Base-by-base conservation (phyloP, 1,140 invertebrate genomes). In the Diabrotica undecimpunctata region DNA sequence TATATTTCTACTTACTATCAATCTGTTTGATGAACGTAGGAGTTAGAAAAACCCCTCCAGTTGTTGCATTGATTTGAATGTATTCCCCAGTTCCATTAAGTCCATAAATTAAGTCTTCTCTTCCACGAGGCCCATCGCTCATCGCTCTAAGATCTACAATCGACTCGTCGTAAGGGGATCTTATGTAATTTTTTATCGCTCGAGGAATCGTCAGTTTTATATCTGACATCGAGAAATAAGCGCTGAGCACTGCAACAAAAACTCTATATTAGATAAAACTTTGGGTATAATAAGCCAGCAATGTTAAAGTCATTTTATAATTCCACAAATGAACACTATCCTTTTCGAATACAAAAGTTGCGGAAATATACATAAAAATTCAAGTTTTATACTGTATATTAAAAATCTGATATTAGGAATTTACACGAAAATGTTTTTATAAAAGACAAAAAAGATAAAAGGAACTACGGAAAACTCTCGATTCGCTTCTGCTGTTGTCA, bases 31-130 rank as follows among this genome's bases (percentile, higher is more conserved):
- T 25, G 13, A 54, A 53, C 11, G 10, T 60, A 9, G 51, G 12
- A 61, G n/a, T 54, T 10, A 54, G 37, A 38, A 61, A 25, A 62
- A 61, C 13, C 11, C 50, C 57, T 12, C 62, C 61, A 10, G 63
- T 46, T 14, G 52, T 52, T 46, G 46, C 54, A 11, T 60, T 66
- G 39, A 58, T 61, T 39, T 65, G 11, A 41, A 67, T 67, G 25
- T 58, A 61, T 35, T 53, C 52, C 41, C 57, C 52, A 63, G 56
- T 64, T 65, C 41, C 25, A 57, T 36, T 46, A 6, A 57, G 55
- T 9, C 25, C 12, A 37, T 57, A 57, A 12, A n/a, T 57, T 37
- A 57, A 37, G 11, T 10, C 25, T 5, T 38, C 38, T 37, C 36
- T 25, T n/a, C 10, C 37, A 37, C 12, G 8, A 5, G 25, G 12